Conservation (phyloP, 2,797 vertebrate species). For the Sylvilagus floridanus region DNA sequence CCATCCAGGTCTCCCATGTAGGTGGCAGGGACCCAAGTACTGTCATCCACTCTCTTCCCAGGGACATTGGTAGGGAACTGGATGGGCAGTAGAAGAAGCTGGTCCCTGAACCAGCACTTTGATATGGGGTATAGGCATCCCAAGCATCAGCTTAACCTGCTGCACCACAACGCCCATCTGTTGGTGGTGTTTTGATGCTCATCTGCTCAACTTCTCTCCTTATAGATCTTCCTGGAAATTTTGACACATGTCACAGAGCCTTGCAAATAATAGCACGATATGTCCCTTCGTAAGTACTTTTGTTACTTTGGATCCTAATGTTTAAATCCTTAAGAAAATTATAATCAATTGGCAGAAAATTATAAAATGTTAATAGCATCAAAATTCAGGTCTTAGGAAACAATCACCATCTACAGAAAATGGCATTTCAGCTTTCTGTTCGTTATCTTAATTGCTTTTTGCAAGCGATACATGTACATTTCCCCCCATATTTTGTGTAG, state of each 20-base stretch:
- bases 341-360: background rate
- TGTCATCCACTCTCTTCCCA: too few species aligned
- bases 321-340: constrained; percentile 48
- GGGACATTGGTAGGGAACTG: too few species aligned
- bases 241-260: constrained; percentile 94
- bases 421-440: constrained; percentile 19
- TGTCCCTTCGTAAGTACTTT: constrained; percentile 96
- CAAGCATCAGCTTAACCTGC: too few species aligned
- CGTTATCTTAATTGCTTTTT: constrained; percentile 17
- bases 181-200: background rate
- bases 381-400: background rate
- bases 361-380: background rate
- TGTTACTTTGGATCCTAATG: background rate
- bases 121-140: too few species aligned
- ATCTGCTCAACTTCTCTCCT: constrained; percentile 35
- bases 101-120: too few species aligned
- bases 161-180: too few species aligned
- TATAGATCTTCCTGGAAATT: constrained; percentile 92
- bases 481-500: background rate
- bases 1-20: too few species aligned
- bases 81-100: too few species aligned
- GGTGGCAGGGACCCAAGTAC: too few species aligned
- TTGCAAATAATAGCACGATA: constrained; percentile 95
- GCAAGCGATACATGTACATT: background rate
- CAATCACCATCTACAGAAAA: background rate